These are phyloP conservation scores for Lethenteron reissneri DNA, from an alignment of 2,113 vertebrate genomes.

Conservation along the genomic window DNA sequence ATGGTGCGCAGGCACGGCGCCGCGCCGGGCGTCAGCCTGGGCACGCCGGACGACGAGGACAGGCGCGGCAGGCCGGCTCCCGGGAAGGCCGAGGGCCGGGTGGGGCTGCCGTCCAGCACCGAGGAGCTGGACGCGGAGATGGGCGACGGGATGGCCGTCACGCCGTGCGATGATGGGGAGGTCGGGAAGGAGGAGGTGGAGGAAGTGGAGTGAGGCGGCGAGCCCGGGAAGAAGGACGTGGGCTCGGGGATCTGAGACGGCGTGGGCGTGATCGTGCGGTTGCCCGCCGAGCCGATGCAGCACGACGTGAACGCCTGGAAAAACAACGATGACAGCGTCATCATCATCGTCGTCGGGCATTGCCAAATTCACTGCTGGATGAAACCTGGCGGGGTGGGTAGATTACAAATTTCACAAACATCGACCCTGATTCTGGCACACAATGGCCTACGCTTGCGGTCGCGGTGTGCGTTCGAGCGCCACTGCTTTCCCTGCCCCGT, in stretches of 20 bases:
- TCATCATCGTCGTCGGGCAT: no score
- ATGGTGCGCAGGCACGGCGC: slow-evolving; percentile 25
- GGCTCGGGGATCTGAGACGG: slow-evolving; percentile 20
- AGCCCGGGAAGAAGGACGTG: slow-evolving; percentile 14
- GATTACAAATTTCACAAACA: no score
- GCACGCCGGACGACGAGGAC: background rate
- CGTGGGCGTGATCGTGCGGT: slow-evolving; percentile 60
- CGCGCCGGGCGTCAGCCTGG: background rate
- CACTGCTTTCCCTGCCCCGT: no score
- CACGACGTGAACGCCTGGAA: slow-evolving; percentile 75
- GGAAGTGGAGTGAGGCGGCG: slow-evolving; percentile 27
- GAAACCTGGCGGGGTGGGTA: no score
- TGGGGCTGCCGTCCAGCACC: background rate
- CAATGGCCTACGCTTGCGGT: no score
- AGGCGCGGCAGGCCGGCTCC: slow-evolving; percentile 1
- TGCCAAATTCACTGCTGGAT: no score
- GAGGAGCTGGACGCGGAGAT: no score
- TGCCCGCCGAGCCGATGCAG: slow-evolving; percentile 78
- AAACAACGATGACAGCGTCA: background rate
- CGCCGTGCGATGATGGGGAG: no score
- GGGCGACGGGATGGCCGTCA: no score
- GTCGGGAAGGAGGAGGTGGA: slow-evolving; percentile 8
- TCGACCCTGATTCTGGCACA: no score
- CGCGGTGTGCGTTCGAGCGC: no score
- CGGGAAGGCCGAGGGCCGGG: background rate